These are phyloP conservation scores for Emydocephalus ijimae DNA, from an alignment of 2,113 vertebrate species.

Conservation along the genomic window DNA sequence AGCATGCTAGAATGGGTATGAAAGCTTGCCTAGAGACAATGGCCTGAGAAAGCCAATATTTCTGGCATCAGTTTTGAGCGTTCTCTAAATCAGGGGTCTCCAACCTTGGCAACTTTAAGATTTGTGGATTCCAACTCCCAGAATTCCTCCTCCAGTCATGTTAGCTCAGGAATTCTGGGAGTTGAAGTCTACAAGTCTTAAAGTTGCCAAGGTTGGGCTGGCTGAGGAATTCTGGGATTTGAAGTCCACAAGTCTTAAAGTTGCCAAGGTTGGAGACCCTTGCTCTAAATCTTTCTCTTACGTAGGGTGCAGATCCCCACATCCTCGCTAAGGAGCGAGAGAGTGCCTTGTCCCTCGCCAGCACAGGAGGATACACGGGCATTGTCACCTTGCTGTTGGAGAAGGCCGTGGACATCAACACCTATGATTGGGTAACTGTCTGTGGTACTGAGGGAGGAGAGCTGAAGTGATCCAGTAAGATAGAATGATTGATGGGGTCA, in stretches of 20 bases:
- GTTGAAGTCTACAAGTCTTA: no score
- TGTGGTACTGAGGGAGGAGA: background rate
- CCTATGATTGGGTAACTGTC: slow-evolving; percentile 89
- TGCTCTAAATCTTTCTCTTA: no score
- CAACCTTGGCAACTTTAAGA: no score
- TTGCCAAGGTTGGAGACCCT: no score
- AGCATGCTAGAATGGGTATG: slow-evolving; percentile 88
- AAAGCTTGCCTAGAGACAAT: background rate
- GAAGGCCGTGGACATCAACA: slow-evolving; percentile 86
- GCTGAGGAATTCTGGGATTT: no score
- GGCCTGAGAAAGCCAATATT: background rate
- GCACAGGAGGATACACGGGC: slow-evolving; percentile 89
- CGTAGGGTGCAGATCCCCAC: slow-evolving; percentile 87
- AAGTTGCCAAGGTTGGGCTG: no score
- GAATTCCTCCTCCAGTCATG: no score
- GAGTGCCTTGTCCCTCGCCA: slow-evolving; percentile 89
- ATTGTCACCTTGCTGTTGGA: slow-evolving; percentile 83
- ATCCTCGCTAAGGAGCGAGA: slow-evolving; percentile 84
- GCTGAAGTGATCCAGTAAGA: background rate
- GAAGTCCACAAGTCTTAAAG: no score
- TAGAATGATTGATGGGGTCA: background rate
- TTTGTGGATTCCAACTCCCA: no score
- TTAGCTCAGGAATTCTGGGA: no score
- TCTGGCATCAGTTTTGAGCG: background rate
- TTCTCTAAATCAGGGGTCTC: background rate